These are phyloP conservation scores for Drosophila birchii DNA, from an alignment of 2,888 invertebrate species.

Conservation along the genomic window DNA sequence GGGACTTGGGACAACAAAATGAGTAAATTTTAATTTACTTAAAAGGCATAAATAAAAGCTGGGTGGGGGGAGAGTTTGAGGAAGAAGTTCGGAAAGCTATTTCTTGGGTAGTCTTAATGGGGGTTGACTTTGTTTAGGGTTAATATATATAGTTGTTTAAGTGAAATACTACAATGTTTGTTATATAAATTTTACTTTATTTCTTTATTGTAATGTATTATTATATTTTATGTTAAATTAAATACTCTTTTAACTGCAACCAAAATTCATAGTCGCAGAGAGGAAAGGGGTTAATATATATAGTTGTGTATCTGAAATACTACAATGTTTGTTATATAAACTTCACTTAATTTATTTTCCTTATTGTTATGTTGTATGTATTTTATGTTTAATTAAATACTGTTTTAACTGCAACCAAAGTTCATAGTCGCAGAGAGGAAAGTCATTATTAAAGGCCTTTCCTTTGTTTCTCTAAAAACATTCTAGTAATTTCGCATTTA, in stretches of 20 bases:
- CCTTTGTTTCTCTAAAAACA: neutral
- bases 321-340: neutral
- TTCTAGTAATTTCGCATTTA: conserved; percentile 1
- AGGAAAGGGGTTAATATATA: neutral
- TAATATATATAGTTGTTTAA: neutral
- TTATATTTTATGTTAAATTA: neutral
- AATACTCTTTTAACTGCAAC: neutral
- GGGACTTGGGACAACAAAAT: conserved; percentile 53
- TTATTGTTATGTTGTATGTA: neutral
- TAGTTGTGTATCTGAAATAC: neutral
- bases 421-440: too few relatives aligned
- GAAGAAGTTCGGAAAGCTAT: neutral
- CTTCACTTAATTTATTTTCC: neutral
- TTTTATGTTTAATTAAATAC: neutral
- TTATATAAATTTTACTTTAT: neutral
- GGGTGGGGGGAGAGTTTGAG: neutral
- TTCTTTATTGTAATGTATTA: neutral
- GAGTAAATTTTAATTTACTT: conserved; percentile 77
- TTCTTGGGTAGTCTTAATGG: neutral
- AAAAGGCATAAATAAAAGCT: conserved; percentile 72
- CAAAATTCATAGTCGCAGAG: too few relatives aligned
- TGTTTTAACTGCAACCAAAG: neutral
- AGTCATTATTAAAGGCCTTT: conserved; percentile 14
- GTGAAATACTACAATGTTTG: neutral
- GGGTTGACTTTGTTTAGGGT: neutral